These are phyloP conservation scores for Eptatretus burgeri DNA, from an alignment of 2,113 vertebrate species.

Conservation along the genomic window DNA sequence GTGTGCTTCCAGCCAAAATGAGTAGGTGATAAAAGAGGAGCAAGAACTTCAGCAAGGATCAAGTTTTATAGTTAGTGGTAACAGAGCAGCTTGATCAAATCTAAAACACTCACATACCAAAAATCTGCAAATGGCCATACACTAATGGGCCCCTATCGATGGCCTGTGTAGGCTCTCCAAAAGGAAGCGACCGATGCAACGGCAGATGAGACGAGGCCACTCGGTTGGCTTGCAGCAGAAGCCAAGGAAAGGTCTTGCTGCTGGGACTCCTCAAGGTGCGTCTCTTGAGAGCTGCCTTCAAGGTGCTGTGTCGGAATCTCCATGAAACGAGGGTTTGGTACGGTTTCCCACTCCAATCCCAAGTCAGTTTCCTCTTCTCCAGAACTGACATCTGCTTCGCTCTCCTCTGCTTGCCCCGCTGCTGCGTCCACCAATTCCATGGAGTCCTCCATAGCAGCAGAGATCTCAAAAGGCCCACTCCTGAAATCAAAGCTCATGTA, in stretches of 20 bases:
- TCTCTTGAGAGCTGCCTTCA: slow-evolving; percentile 26
- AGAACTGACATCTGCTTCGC: slow-evolving; percentile 45
- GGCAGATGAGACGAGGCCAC: slow-evolving; percentile 74
- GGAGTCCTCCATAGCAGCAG: slow-evolving; percentile 64
- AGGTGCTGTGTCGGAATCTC: slow-evolving; percentile 86
- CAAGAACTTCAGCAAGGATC: no score
- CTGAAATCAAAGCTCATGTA: slow-evolving; percentile 13
- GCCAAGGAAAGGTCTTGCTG: slow-evolving; percentile 36
- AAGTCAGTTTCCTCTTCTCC: slow-evolving; percentile 71
- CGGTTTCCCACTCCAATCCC: slow-evolving; percentile 89
- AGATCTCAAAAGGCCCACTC: slow-evolving; percentile 70
- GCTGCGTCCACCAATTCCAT: slow-evolving; percentile 87
- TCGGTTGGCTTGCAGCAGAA: slow-evolving; percentile 26
- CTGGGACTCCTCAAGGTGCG: slow-evolving; percentile 37
- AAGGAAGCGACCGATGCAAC: slow-evolving; percentile 78
- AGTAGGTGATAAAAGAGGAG: no score
- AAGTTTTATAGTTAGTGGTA: no score
- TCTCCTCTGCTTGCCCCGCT: slow-evolving; percentile 41
- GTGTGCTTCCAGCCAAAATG: no score
- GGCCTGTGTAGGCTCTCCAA: slow-evolving; percentile 59
- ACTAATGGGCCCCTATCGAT: no score
- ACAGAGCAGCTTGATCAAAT: no score
- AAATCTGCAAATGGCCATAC: no score
- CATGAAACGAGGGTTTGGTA: slow-evolving; percentile 74
- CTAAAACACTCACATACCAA: no score